Conservation (phyloP, 2,797 vertebrate species). For the Moxostoma hubbsi region DNA sequence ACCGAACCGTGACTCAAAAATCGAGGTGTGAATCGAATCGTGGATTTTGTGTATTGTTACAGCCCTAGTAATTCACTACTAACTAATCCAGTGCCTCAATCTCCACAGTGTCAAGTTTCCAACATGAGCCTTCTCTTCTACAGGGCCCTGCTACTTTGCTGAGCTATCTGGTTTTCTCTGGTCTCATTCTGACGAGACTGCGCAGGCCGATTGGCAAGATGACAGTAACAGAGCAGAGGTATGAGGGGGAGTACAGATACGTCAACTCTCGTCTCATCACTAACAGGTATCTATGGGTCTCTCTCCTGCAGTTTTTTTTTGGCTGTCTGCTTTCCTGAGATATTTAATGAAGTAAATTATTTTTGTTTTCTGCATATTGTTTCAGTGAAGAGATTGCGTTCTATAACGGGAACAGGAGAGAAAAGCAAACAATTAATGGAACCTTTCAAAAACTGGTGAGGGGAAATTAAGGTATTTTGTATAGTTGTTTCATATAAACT, state of each 20-base stretch:
- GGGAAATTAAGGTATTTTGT: not conserved
- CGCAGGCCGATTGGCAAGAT: conserved; percentile 87
- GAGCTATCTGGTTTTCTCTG: conserved; percentile 84
- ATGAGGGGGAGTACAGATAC: conserved; percentile 87
- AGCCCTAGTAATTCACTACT: too few relatives aligned
- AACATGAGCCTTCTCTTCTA: not conserved
- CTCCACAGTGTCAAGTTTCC: not conserved
- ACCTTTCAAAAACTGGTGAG: conserved; percentile 93
- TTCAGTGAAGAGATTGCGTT: conserved; percentile 97
- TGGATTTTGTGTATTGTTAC: too few relatives aligned
- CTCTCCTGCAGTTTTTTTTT: not conserved
- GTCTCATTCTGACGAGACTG: conserved; percentile 83
- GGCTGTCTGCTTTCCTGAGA: not conserved
- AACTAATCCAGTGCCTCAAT: not conserved
- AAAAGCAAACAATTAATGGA: conserved; percentile 90
- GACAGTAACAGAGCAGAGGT: conserved; percentile 85
- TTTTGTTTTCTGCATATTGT: not conserved
- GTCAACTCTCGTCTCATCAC: conserved; percentile 89
- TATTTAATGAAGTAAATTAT: not conserved
- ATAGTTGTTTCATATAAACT: not conserved
- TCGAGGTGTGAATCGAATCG: too few relatives aligned
- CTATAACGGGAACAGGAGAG: conserved; percentile 93
- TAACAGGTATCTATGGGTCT: conserved; percentile 75
- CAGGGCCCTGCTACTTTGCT: conserved; percentile 86
- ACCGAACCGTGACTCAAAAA: too few relatives aligned